A percentile compares a stretch with the other conserved stretches of the same genome.
Conservation (phyloP, 2,113 vertebrate genomes). For the Vireo altiloquus region DNA sequence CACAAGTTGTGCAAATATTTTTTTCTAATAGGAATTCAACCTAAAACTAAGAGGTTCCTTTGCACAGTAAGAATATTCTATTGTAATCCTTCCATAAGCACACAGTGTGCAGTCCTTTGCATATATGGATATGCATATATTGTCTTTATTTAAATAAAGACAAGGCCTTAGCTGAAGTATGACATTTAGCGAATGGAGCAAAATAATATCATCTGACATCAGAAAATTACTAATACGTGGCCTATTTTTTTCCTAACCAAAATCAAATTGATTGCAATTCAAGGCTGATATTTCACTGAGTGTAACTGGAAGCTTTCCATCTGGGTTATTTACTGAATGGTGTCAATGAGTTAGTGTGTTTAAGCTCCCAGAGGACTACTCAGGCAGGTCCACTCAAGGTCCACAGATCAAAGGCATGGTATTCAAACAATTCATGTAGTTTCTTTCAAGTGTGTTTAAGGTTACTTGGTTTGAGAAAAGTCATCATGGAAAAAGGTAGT, state of each 20-base stretch:
- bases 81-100: conserved; percentile 1
- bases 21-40: conserved; percentile 26
- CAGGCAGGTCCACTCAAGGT: background rate
- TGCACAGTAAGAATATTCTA: background rate
- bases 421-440: conserved; percentile 9
- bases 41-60: background rate
- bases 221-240: background rate
- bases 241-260: background rate
- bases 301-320: background rate
- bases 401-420: conserved; percentile 21
- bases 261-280: background rate
- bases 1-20: background rate
- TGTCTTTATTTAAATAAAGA: background rate
- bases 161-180: background rate
- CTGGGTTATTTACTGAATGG: background rate
- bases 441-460: conserved; percentile 17
- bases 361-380: background rate
- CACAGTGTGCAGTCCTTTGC: background rate
- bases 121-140: no score
- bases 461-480: background rate
- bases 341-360: background rate
- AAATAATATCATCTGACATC: background rate
- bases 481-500: background rate
- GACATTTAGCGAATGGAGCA: background rate
- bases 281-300: background rate